Evolutionary conservation across 2,888 invertebrate species (phyloP), one percentile per base, ranked within the genome.

Genomic region (Hypercompe scribonia): DNA sequence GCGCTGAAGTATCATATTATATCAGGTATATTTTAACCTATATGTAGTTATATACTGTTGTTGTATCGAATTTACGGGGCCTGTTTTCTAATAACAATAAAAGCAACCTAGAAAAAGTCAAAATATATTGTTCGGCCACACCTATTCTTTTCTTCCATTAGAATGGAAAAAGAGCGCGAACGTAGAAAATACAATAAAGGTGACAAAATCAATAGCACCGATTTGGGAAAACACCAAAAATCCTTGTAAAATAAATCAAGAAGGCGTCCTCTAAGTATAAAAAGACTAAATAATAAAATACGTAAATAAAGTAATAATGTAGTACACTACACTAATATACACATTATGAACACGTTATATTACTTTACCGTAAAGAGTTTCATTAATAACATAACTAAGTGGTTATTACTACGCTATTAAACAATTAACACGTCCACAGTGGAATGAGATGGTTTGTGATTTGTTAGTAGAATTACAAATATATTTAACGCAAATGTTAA

Each of bases 251-350:
- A 74, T 63, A 66, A 54, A 68, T 65, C 65, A 33, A 24, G 15
- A 42, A 72, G 65, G 28, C 28, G 24, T 46, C 31, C 34, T 42
- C 63, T 65, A 61, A 67, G 1, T 13, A 31, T 63, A 58, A 33
- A 77, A 71, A 70, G 75, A 78, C 66, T 73, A 74, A 73, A 39
- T 42, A 75, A 73, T 74, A 76, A 75, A 50, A 0, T 42, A 42
- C 15, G 21, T 21, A 50, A 21, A 50, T 24, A 46, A 21, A 24
- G 2, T 50, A 50, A 50, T 15, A 50, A 50, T 50, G 21, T 24
- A 50, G 7, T 50, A 24, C 3, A 50, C 46, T 21, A 46, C 46
- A 46, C 18, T 46, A 21, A 5, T 5, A 36, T 8, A 3, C 8
- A 36, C 36, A 36, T 8, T 36, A 8, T 36, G 8, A 36, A 36